A percentile compares a stretch with the other conserved stretches of the same genome.
These are phyloP conservation scores for Pilophorus perplexus DNA, from an alignment of 2,888 invertebrate species.

Conservation along the genomic window DNA sequence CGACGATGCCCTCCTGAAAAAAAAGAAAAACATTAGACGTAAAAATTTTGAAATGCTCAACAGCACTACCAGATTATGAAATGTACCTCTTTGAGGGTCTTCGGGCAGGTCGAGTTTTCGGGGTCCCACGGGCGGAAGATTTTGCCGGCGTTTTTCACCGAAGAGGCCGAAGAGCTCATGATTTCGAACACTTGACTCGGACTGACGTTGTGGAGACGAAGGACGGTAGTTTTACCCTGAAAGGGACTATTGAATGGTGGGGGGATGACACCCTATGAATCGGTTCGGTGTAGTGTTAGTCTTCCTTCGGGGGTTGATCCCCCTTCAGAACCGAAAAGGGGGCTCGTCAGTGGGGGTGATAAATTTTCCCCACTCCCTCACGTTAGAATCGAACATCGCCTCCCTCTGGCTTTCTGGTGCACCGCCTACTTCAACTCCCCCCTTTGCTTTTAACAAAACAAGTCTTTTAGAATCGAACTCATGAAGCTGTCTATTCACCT, in stretches of 20 bases:
- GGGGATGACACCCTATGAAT: slow-evolving; percentile 14
- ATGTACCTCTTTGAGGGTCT: not conserved
- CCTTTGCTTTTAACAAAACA: slow-evolving; percentile 1
- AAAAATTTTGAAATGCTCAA: no score
- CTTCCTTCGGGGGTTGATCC: not conserved
- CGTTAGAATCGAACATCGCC: no score
- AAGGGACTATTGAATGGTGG: slow-evolving; percentile 6
- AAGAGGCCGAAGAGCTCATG: slow-evolving; percentile 10
- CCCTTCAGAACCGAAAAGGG: not conserved
- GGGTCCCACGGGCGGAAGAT: slow-evolving; percentile 48
- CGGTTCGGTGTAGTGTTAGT: no score
- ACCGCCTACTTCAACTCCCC: not conserved
- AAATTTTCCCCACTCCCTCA: slow-evolving; percentile 8
- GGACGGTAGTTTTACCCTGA: not conserved
- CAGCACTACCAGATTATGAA: no score
- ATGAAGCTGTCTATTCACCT: no score
- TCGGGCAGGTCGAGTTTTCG: not conserved
- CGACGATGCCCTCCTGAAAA: no score
- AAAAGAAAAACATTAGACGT: not conserved
- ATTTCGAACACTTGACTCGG: slow-evolving; percentile 16
- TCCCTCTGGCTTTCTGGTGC: not conserved
- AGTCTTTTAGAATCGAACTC: not conserved
- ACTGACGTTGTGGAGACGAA: not conserved
- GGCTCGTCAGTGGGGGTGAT: slow-evolving; percentile 31
- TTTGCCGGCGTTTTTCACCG: slow-evolving; percentile 31